Evolutionary conservation across 2,113 vertebrate genomes (phyloP).

Genomic region (Sitta europaea): DNA sequence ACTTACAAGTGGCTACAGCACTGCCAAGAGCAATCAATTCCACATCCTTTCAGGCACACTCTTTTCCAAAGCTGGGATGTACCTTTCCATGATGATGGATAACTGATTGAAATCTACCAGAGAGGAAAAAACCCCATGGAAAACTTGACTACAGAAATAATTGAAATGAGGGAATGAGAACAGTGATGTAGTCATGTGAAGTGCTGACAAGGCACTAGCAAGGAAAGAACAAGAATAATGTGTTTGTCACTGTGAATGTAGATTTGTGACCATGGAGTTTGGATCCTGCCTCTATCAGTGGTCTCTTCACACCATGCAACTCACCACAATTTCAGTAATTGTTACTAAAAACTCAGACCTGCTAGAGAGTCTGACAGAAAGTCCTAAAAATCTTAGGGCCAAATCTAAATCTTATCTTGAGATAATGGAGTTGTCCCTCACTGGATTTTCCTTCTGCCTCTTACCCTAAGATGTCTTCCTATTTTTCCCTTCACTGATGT

Average conservation of each 20-base stretch:
- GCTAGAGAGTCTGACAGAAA: neutral
- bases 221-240: neutral
- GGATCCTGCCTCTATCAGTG: neutral
- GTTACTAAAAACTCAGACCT: neutral
- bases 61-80: neutral
- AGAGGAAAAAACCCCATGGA: neutral
- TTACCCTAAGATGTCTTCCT: neutral
- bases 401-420: neutral
- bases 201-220: neutral
- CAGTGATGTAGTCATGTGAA: rapidly evolving
- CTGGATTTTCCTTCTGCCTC: neutral
- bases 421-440: neutral
- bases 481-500: neutral
- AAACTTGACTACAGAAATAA: neutral
- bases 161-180: neutral
- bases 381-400: neutral
- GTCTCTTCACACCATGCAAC: neutral
- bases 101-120: neutral
- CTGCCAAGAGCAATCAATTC: conserved; percentile 11
- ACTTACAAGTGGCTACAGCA: neutral
- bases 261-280: neutral
- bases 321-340: rapidly evolving
- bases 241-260: neutral
- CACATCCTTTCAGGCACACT: neutral
- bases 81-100: neutral